Conservation (phyloP, 2,113 vertebrate species). For the Podocnemis expansa region DNA sequence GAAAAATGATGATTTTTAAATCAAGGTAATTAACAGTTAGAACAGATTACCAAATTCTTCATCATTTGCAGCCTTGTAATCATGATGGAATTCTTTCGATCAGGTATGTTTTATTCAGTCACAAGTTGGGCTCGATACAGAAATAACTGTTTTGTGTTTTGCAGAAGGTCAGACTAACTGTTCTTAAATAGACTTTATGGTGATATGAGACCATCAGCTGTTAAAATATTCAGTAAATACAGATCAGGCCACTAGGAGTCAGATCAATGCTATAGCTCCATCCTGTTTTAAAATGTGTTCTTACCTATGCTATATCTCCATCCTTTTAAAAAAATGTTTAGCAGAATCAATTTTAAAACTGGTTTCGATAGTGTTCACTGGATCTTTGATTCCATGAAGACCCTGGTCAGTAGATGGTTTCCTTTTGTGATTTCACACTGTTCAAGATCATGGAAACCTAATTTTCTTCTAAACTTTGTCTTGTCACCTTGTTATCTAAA, state of each 20-base stretch:
- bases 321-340: not conserved
- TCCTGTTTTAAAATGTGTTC: not conserved
- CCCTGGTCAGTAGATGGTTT: conserved; percentile 7
- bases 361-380: not conserved
- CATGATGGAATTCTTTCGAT: not conserved
- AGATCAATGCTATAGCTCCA: not conserved
- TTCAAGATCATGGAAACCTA: not conserved
- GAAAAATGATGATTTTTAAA: not conserved
- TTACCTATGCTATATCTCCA: not conserved
- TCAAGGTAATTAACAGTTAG: not conserved
- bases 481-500: not conserved
- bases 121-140: not conserved
- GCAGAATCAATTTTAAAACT: not conserved
- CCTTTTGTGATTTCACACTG: not conserved
- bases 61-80: not conserved
- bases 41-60: not conserved
- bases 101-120: not conserved
- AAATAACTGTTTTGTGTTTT: not conserved
- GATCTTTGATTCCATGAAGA: not conserved
- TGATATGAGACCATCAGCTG: too few species aligned
- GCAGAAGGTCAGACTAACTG: not conserved
- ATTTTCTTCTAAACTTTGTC: not conserved
- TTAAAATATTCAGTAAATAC: too few species aligned
- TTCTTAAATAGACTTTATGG: too few species aligned
- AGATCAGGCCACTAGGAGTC: too few species aligned